These are phyloP conservation scores for Rhinatrema bivittatum DNA, from an alignment of 2,797 vertebrate genomes.

Conservation along the genomic window DNA sequence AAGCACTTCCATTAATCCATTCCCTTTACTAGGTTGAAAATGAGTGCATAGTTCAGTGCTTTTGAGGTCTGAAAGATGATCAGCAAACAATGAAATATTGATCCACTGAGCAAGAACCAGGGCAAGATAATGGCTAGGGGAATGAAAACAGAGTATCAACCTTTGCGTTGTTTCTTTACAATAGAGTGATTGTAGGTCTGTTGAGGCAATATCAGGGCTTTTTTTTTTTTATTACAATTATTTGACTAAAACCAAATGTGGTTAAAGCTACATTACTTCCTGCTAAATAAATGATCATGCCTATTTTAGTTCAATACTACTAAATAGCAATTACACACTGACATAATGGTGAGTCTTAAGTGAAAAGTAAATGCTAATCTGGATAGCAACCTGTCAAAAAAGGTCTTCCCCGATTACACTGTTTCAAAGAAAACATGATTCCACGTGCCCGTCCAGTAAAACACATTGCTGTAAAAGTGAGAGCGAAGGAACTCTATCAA, in stretches of 20 bases:
- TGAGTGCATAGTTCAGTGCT: not conserved
- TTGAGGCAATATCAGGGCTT: accelerated
- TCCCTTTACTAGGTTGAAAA: not conserved
- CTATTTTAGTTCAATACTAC: not conserved
- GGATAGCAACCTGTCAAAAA: not conserved
- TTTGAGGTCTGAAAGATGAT: slow-evolving; percentile 1
- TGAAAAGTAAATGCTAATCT: not conserved
- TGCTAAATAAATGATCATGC: not conserved
- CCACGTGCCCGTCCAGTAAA: too few species aligned
- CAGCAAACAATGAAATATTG: not conserved
- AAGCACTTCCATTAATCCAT: too few species aligned
- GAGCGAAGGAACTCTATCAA: too few species aligned
- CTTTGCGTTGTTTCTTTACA: not conserved
- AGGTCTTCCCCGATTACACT: too few species aligned
- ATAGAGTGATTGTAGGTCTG: not conserved
- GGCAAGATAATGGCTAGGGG: not conserved
- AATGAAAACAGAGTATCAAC: not conserved
- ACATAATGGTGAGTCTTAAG: not conserved
- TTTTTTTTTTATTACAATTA: not conserved
- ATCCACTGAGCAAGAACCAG: not conserved
- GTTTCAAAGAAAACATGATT: too few species aligned
- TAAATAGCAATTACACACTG: not conserved
- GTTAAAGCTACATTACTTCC: not conserved
- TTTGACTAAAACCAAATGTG: not conserved
- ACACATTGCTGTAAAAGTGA: too few species aligned